Evolutionary conservation across 2,888 invertebrate genomes (phyloP).

Genomic region (Drosophila prostipennis): DNA sequence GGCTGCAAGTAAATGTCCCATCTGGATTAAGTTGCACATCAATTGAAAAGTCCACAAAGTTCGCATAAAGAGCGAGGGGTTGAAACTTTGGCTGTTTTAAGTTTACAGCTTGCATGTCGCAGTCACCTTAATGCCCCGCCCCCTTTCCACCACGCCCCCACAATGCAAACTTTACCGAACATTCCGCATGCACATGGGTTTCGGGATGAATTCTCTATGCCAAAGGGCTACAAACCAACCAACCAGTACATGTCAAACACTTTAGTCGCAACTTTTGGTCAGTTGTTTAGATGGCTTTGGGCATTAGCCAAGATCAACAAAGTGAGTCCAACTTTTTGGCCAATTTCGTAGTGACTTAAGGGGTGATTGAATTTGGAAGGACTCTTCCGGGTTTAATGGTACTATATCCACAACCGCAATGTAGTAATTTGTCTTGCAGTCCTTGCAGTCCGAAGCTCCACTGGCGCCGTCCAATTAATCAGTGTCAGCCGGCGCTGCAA

Average conservation of each 20-base stretch:
- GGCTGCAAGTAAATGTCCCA: constrained; percentile 6
- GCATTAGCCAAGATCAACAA: constrained; percentile 34
- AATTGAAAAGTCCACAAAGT: constrained; percentile 43
- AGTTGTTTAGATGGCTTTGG: constrained; percentile 22
- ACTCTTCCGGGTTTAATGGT: background rate
- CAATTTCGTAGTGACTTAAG: constrained; percentile 27
- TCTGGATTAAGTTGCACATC: constrained; percentile 29
- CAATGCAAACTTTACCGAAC: constrained; percentile 29
- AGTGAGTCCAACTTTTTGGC: constrained; percentile 19
- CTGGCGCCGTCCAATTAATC: constrained; percentile 58
- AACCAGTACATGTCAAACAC: constrained; percentile 45
- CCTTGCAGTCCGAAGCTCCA: constrained; percentile 13
- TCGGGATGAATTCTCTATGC: constrained; percentile 11
- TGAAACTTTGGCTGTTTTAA: constrained; percentile 28
- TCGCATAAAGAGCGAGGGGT: constrained; percentile 1
- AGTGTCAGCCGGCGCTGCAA: constrained; percentile 57
- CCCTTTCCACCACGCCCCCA: background rate
- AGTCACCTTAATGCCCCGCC: background rate
- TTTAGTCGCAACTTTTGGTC: constrained; percentile 38
- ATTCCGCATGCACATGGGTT: constrained; percentile 14
- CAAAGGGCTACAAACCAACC: constrained; percentile 4
- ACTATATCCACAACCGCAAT: constrained; percentile 6
- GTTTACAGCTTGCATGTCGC: constrained; percentile 16
- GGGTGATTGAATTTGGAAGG: constrained; percentile 29
- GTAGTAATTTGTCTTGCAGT: constrained; percentile 22